These are phyloP conservation scores for Hydrozoanthus gracilis DNA, from an alignment of 92 coral and sea anemone species.

Conservation along the genomic window DNA sequence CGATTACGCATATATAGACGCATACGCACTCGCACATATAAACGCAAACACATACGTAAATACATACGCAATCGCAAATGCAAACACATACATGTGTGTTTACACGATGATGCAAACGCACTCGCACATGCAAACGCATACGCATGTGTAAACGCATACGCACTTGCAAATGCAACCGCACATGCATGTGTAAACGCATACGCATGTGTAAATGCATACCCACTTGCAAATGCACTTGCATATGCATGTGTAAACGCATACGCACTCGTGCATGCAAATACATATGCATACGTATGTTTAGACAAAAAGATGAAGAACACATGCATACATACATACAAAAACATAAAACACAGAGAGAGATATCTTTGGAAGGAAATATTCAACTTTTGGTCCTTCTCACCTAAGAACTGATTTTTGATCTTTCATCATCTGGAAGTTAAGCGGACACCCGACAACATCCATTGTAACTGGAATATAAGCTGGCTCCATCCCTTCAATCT, in stretches of 20 bases:
- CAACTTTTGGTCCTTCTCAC: slow-evolving; percentile 47
- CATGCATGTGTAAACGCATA: too few relatives aligned
- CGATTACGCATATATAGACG: too few relatives aligned
- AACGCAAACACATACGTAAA: too few relatives aligned
- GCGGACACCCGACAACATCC: slow-evolving; percentile 91
- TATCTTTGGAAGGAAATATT: not conserved
- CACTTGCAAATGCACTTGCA: not conserved
- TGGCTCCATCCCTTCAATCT: slow-evolving; percentile 92
- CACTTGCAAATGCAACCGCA: too few relatives aligned
- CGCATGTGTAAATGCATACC: not conserved
- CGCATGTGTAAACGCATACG: too few relatives aligned
- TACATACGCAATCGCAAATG: too few relatives aligned
- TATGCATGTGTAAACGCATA: not conserved
- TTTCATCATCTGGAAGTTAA: slow-evolving; percentile 97
- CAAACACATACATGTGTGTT: too few relatives aligned
- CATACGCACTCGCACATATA: too few relatives aligned
- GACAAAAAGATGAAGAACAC: not conserved
- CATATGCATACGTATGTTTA: not conserved
- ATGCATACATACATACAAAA: not conserved
- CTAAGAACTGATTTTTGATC: slow-evolving; percentile 92
- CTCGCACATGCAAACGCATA: too few relatives aligned
- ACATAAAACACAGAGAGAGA: not conserved
- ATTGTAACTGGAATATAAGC: slow-evolving; percentile 80
- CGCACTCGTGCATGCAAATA: not conserved
- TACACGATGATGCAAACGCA: too few relatives aligned